Percentiles rank a stretch among this genome's conserved stretches.
These are phyloP conservation scores for Mormyrus iriodes DNA, from an alignment of 2,113 vertebrate species.

Conservation along the genomic window DNA sequence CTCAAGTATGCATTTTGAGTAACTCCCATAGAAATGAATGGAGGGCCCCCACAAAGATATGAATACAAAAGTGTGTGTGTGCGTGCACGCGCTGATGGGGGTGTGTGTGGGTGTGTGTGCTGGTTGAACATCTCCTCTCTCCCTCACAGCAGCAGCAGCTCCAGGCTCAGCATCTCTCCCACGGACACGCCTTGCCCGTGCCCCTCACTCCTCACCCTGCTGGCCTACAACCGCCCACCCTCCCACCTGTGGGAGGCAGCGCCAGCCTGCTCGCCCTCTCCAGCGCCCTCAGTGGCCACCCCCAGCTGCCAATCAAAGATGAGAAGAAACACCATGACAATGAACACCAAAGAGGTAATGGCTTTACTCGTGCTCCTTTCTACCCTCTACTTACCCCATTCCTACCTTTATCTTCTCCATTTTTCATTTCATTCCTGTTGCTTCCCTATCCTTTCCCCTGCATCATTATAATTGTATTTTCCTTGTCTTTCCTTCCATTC, in stretches of 20 bases:
- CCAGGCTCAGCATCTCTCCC: slow-evolving; percentile 79
- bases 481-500: neutral
- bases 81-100: neutral
- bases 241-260: slow-evolving; percentile 73
- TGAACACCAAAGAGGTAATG: slow-evolving; percentile 77
- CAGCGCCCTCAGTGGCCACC: slow-evolving; percentile 70
- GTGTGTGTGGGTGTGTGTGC: neutral
- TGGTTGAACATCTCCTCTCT: slow-evolving; percentile 68
- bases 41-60: neutral
- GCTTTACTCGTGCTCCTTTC: neutral
- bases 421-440: neutral
- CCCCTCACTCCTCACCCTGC: slow-evolving; percentile 75
- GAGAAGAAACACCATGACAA: slow-evolving; percentile 80
- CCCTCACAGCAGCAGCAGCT: slow-evolving; percentile 83
- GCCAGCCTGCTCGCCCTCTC: slow-evolving; percentile 74
- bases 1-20: neutral
- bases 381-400: neutral
- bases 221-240: slow-evolving; percentile 69
- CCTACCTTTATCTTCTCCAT: neutral
- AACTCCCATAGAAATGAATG: neutral
- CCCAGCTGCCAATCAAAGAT: slow-evolving; percentile 74
- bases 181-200: slow-evolving; percentile 74
- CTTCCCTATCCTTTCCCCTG: neutral
- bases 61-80: neutral
- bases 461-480: neutral